phyloP scores from a whole-genome alignment of 2,113 vertebrate genomes.

The Polypterus senegalus region DNA sequence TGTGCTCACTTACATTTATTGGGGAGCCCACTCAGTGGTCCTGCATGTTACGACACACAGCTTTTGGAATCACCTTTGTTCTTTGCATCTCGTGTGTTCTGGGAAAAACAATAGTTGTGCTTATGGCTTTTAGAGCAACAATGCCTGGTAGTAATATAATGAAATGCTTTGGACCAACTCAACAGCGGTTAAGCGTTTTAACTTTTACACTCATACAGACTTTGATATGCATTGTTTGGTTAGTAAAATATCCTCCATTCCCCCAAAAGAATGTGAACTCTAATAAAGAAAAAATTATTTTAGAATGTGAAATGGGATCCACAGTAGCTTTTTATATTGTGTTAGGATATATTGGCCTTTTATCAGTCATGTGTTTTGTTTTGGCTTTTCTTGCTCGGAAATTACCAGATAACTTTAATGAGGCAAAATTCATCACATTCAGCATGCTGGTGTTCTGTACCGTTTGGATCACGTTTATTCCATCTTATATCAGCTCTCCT shows the following conservation, averaged over 20 bases:
- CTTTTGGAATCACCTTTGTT: slow-evolving; percentile 5
- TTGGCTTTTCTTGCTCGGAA: background rate
- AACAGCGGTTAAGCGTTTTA: background rate
- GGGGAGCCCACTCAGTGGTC: slow-evolving; percentile 1
- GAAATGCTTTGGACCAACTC: slow-evolving; percentile 4
- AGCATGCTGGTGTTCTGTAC: slow-evolving; percentile 8
- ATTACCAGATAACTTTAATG: background rate
- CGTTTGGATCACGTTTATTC: background rate
- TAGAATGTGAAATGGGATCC: background rate
- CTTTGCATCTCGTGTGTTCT: slow-evolving; percentile 7
- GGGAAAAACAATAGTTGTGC: slow-evolving; percentile 7
- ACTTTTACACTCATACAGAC: background rate
- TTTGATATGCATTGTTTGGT: background rate
- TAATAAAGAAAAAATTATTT: background rate
- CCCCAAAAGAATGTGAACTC: background rate
- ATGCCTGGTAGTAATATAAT: slow-evolving; percentile 1
- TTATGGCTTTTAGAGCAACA: slow-evolving; percentile 5
- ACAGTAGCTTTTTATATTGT: background rate
- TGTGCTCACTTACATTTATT: slow-evolving; percentile 4
- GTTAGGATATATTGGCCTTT: background rate
- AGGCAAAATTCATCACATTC: slow-evolving; percentile 5
- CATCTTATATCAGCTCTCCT: background rate
- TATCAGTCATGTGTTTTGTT: background rate
- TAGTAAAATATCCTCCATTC: background rate
- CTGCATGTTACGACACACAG: slow-evolving; percentile 4